A percentile compares a stretch with the other conserved stretches of the same genome.
Conservation (phyloP, 1,140 invertebrate species). For the Idris sp. region DNA sequence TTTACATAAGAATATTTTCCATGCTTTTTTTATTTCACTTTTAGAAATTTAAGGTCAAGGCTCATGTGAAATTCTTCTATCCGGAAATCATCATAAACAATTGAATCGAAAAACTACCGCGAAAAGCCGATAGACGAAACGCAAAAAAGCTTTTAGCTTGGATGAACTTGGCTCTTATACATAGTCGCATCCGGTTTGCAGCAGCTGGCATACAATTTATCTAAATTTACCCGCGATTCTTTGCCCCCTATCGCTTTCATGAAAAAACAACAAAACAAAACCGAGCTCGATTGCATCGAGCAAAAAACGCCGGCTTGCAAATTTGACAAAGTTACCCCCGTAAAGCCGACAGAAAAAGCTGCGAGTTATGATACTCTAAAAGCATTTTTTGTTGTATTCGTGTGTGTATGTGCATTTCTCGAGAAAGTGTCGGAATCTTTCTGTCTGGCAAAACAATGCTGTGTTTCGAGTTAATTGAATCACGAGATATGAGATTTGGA, state of each 20-base stretch:
- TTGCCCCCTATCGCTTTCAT: constrained; percentile 51
- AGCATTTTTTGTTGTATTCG: constrained; percentile 40
- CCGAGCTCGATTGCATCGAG: constrained; percentile 30
- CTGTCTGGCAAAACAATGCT: no score
- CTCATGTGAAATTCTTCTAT: no score
- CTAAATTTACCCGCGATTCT: constrained; percentile 63
- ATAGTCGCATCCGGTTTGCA: constrained; percentile 53
- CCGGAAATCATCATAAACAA: constrained; percentile 49
- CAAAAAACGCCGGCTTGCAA: constrained; percentile 58
- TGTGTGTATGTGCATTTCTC: no score
- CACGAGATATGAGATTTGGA: constrained; percentile 26
- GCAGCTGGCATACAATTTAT: constrained; percentile 61
- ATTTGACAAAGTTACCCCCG: constrained; percentile 53
- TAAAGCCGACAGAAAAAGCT: constrained; percentile 33
- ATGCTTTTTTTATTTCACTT: not conserved
- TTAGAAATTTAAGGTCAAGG: no score
- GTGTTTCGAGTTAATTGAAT: constrained; percentile 45
- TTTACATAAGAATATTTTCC: no score
- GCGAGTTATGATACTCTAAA: constrained; percentile 47
- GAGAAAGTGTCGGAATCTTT: no score
- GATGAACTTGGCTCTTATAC: constrained; percentile 58
- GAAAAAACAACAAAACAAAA: constrained; percentile 38
- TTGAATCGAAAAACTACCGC: constrained; percentile 52
- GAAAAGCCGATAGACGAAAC: constrained; percentile 54
- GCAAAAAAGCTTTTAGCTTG: constrained; percentile 66